Conservation (phyloP, 2,888 invertebrate genomes). For the Hirtodrosophila cameraria region DNA sequence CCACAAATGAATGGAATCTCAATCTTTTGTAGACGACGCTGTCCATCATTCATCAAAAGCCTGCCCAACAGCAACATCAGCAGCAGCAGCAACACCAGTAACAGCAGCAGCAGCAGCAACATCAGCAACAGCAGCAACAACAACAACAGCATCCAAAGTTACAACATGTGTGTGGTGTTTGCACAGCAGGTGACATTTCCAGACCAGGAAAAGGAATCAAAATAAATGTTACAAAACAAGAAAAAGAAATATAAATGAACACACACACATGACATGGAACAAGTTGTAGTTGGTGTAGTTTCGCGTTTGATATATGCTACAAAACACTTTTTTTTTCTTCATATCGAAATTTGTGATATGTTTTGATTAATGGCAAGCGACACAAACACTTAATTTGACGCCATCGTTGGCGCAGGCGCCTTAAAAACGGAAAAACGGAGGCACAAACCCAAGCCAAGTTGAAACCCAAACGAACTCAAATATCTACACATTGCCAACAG, state of each 20-base stretch:
- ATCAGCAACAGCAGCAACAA: slow-evolving; percentile 14
- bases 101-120: slow-evolving; percentile 24
- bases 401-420: slow-evolving; percentile 78
- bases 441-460: slow-evolving; percentile 26
- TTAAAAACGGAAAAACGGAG: slow-evolving; percentile 54
- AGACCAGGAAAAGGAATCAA: slow-evolving; percentile 72
- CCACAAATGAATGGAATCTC: slow-evolving; percentile 34
- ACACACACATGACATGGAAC: slow-evolving; percentile 66
- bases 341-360: slow-evolving; percentile 79
- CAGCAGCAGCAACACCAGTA: slow-evolving; percentile 25
- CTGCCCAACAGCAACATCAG: slow-evolving; percentile 7
- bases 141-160: slow-evolving; percentile 24
- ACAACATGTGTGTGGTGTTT: slow-evolving; percentile 58
- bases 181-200: slow-evolving; percentile 80
- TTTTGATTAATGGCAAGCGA: slow-evolving; percentile 82
- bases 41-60: slow-evolving; percentile 77
- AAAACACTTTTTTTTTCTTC: slow-evolving; percentile 79
- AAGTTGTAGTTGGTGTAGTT: slow-evolving; percentile 58
- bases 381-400: slow-evolving; percentile 83
- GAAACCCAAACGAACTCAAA: slow-evolving; percentile 19
- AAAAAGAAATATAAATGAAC: slow-evolving; percentile 39
- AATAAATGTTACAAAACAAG: slow-evolving; percentile 34
- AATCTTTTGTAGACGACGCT: slow-evolving; percentile 30
- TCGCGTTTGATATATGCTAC: slow-evolving; percentile 69
- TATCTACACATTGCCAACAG: slow-evolving; percentile 48